Base-by-base conservation (phyloP, 1,140 invertebrate species). In the Sitobion miscanthi region DNA sequence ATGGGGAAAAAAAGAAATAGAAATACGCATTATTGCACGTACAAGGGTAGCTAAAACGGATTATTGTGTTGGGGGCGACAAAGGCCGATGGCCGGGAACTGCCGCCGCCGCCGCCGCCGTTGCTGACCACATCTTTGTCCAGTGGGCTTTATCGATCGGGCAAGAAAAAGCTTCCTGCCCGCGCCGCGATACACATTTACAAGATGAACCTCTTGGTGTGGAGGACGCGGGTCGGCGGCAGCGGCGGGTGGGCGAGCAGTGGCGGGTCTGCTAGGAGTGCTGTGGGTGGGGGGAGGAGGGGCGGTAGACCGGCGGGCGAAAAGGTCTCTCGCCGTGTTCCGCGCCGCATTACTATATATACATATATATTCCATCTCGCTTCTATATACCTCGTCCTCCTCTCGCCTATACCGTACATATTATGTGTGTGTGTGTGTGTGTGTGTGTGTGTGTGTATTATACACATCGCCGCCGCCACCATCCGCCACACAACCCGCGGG, bases 71-170 rank as follows among this genome's bases (percentile, higher is more conserved):
- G 77, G 91, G 69, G 91, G 91, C 91, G 91, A 93, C 91, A 86
- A 86, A 93, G 91, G 91, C 91, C 91, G 91, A 93, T 86, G 91
- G 91, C 91, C 91, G 91, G 91, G 82, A 52, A 82, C 77, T 52
- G 45, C 88, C 35, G 88, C 88, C 87, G 52, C 89, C 89, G 62
- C 69, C 77, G 52, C 89, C 90, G 62, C 69, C 77, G 82, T 49
- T 17, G 91, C 91, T 93, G 91, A 93, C 91, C 91, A 93, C 91
- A 93, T 93, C 91, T 93, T 93, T 93, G 91, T 93, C 91, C 91
- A 57, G 91, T 57, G 91, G 91, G 91, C 91, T 93, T 93, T 93
- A 93, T 93, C 91, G 91, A 93, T 93, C 91, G 82, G 82, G 47
- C 82, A 45, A 86, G 82, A 93, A 93, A 93, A 93, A 86, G 82